phyloP scores from a whole-genome alignment of 2,888 invertebrate species.

The Acheta domesticus region DNA sequence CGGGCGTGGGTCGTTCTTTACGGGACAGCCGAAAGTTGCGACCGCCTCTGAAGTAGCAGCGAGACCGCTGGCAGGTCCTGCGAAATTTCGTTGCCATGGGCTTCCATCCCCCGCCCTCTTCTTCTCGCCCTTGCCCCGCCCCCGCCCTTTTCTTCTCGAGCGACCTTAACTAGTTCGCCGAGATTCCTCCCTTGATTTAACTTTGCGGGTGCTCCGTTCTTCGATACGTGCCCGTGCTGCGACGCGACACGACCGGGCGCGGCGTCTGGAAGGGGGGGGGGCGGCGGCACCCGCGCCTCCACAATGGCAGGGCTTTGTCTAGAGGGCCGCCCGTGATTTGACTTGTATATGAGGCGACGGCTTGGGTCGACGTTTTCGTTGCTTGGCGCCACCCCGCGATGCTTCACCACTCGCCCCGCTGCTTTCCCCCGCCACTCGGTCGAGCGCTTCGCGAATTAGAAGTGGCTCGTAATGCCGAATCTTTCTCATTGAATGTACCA shows the following conservation, averaged over 20 bases:
- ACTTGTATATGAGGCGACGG: neutral
- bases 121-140: neutral
- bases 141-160: neutral
- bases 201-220: neutral
- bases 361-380: neutral
- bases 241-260: neutral
- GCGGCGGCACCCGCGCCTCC: neutral
- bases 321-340: neutral
- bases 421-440: no score
- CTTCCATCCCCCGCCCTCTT: neutral
- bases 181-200: slow-evolving; percentile 7
- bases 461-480: no score
- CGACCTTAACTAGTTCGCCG: neutral
- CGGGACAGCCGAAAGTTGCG: no score
- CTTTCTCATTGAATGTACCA: no score
- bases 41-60: no score
- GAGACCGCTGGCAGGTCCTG: no score
- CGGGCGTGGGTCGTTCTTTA: no score
- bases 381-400: neutral
- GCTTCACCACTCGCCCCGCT: no score
- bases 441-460: no score
- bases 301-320: neutral
- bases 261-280: neutral
- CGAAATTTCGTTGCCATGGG: no score
- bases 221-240: neutral